Conservation (phyloP, 2,797 vertebrate species). For the Anas flavirostris region DNA sequence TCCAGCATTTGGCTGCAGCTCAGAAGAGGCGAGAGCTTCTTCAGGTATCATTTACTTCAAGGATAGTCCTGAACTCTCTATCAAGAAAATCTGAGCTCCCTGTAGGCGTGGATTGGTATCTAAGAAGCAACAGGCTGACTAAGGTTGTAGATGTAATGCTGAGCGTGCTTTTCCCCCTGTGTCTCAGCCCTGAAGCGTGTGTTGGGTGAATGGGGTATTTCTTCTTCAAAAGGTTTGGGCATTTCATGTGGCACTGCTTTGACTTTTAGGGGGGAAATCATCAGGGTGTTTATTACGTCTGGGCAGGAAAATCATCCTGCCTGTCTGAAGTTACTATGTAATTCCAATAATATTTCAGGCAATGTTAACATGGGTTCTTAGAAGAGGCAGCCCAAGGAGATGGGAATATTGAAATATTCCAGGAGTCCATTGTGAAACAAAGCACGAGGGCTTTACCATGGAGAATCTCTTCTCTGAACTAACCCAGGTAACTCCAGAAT, state of each 20-base stretch:
- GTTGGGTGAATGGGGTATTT: background rate
- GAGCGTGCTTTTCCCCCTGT: background rate
- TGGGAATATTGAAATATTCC: background rate
- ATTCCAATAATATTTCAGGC: background rate
- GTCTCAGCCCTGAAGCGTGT: background rate
- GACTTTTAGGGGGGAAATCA: background rate
- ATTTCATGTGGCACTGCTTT: background rate
- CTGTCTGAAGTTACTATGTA: background rate
- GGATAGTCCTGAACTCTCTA: background rate
- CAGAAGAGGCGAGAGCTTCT: background rate
- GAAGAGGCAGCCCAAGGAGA: background rate
- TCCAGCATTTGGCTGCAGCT: background rate
- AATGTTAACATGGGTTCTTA: background rate
- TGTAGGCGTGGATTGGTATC: background rate
- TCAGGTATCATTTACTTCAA: background rate
- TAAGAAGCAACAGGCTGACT: background rate
- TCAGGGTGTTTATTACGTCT: background rate
- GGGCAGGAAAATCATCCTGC: background rate
- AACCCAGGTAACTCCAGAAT: constrained; percentile 1
- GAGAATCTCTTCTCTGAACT: background rate
- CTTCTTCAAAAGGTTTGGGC: background rate
- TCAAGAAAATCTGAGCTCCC: background rate
- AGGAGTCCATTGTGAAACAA: background rate
- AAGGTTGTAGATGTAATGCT: background rate
- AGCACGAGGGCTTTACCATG: background rate